These are phyloP conservation scores for Microcebus jonahi DNA, from an alignment of 2,113 vertebrate genomes.

Conservation along the genomic window DNA sequence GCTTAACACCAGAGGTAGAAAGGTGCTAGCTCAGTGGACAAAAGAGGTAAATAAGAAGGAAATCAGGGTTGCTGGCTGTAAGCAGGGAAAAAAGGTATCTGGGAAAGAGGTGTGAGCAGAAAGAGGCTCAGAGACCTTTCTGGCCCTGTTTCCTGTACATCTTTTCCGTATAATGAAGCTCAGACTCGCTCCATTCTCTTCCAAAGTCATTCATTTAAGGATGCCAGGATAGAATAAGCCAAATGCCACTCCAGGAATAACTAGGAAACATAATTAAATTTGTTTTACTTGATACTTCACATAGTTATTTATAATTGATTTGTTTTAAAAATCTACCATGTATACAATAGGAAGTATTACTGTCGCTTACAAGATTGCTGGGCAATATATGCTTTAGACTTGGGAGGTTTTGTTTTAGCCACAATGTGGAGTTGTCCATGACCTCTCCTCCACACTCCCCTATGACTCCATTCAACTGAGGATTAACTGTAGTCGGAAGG, in stretches of 20 bases:
- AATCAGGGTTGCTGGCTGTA: neutral
- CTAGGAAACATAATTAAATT: neutral
- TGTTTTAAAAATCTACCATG: constrained; percentile 9
- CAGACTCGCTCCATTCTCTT: neutral
- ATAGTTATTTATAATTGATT: constrained; percentile 38
- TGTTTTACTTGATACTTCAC: constrained; percentile 26
- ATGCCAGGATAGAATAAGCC: neutral
- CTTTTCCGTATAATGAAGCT: neutral
- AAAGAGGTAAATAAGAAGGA: neutral
- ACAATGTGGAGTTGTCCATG: neutral
- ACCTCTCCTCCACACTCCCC: neutral
- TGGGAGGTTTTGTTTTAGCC: neutral
- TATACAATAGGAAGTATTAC: constrained; percentile 29
- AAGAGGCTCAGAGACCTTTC: neutral
- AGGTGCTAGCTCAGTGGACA: neutral
- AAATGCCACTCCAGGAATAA: constrained; percentile 12
- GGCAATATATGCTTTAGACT: neutral
- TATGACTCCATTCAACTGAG: constrained; percentile 30
- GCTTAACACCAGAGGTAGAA: neutral
- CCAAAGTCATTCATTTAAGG: neutral
- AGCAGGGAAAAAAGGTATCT: neutral
- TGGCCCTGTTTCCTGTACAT: neutral
- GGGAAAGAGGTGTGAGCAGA: neutral
- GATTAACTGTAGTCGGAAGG: neutral
- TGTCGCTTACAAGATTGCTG: constrained; percentile 1